Conservation (phyloP, 2,113 vertebrate genomes). For the Notarius quadriscutis region DNA sequence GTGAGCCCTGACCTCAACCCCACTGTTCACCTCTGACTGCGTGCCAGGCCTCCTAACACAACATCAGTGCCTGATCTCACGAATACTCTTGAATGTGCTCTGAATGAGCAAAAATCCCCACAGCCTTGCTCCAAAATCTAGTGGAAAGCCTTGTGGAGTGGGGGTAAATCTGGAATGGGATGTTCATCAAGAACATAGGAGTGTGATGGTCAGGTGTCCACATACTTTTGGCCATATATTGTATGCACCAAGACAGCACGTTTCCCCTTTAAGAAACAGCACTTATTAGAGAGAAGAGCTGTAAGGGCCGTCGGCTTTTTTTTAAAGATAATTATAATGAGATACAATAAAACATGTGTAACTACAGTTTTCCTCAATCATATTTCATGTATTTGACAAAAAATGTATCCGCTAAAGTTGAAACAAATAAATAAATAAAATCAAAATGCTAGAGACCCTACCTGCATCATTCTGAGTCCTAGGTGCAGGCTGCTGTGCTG, state of each 20-base stretch:
- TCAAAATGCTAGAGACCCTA: neutral
- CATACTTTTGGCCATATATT: neutral
- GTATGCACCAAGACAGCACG: neutral
- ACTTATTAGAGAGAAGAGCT: neutral
- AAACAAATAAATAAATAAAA: neutral
- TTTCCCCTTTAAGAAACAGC: neutral
- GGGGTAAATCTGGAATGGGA: neutral
- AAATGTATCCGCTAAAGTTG: neutral
- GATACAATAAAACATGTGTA: neutral
- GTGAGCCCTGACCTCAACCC: neutral
- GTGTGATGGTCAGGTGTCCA: neutral
- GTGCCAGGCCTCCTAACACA: no score
- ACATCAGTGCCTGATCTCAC: no score
- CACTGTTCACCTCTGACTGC: neutral
- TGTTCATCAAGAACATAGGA: neutral
- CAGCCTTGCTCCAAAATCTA: neutral
- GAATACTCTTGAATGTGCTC: no score
- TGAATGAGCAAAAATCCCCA: neutral
- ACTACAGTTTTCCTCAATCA: neutral
- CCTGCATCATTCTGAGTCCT: conserved; percentile 55
- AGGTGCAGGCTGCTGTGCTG: conserved; percentile 11
- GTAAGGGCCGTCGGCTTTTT: neutral
- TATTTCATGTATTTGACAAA: neutral
- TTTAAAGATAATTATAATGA: neutral
- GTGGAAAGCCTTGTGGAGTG: neutral